A percentile compares a stretch with the other conserved stretches of the same genome.
Conservation (phyloP, 2,888 invertebrate genomes). For the Diarsia dahlii region DNA sequence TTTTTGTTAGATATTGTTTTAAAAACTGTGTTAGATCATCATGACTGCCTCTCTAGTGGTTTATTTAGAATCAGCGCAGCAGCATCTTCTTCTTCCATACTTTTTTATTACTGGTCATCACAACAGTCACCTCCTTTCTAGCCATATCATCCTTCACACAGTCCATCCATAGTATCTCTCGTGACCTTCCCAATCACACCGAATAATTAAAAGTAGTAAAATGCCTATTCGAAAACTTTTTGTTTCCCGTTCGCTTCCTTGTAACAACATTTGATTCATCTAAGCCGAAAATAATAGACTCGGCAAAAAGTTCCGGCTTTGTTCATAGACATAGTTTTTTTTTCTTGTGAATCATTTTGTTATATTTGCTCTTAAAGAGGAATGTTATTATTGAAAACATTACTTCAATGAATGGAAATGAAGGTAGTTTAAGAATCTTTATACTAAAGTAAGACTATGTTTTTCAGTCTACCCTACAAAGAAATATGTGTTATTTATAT, state of each 20-base stretch:
- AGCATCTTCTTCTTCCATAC: too few species aligned
- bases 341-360: slow-evolving; percentile 23
- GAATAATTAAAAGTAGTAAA: slow-evolving; percentile 35
- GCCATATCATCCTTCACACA: too few species aligned
- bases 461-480: neutral
- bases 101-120: too few species aligned
- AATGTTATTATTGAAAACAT: slow-evolving; percentile 10
- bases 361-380: neutral
- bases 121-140: too few species aligned
- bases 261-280: slow-evolving; percentile 48
- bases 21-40: neutral
- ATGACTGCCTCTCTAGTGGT: too few species aligned
- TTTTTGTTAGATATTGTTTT: neutral
- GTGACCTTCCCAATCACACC: neutral
- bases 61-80: too few species aligned
- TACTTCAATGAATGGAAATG: slow-evolving; percentile 11
- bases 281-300: slow-evolving; percentile 54
- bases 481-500: neutral
- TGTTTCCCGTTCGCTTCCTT: slow-evolving; percentile 15
- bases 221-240: slow-evolving; percentile 15
- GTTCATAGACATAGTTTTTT: slow-evolving; percentile 41
- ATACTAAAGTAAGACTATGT: neutral
- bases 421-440: neutral
- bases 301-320: slow-evolving; percentile 26
- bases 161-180: too few species aligned